Evolutionary conservation across 1,140 invertebrate genomes (phyloP).

Genomic region (Ptiloglossa arizonensis): DNA sequence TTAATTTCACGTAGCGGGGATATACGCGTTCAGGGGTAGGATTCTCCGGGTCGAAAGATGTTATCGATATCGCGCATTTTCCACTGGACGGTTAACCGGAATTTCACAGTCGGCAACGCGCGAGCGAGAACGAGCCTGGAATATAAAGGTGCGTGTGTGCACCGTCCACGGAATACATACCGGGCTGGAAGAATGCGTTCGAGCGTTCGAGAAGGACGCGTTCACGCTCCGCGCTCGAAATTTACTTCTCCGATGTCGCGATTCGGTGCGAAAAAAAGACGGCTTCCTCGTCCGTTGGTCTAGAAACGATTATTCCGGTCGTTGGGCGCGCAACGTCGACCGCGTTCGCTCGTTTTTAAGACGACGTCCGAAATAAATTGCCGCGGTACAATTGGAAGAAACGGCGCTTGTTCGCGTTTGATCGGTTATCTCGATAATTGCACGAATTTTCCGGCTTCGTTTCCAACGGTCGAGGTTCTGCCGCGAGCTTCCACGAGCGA

Average conservation of each 20-base stretch:
- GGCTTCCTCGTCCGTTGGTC: too few species aligned
- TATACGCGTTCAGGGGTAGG: background rate
- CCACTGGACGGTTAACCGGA: constrained; percentile 38
- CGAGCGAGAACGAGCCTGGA: constrained; percentile 26
- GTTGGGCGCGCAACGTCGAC: too few species aligned
- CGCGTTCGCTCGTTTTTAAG: too few species aligned
- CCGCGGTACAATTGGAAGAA: too few species aligned
- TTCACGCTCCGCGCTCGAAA: background rate
- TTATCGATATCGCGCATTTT: constrained; percentile 45
- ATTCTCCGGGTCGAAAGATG: constrained; percentile 27
- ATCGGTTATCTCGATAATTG: too few species aligned
- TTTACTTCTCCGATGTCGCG: background rate
- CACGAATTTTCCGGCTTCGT: too few species aligned
- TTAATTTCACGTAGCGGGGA: constrained; percentile 1
- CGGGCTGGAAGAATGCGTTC: background rate
- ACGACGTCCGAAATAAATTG: too few species aligned
- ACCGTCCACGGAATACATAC: constrained; percentile 15
- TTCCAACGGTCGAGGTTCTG: too few species aligned
- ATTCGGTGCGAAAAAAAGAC: background rate
- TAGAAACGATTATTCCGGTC: too few species aligned
- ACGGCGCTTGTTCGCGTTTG: too few species aligned
- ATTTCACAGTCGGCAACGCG: constrained; percentile 35
- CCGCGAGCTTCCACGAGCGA: too few species aligned
- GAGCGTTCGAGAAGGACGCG: background rate
- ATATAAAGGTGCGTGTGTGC: constrained; percentile 17